Percentiles rank a stretch among this genome's conserved stretches.
Evolutionary conservation across 1,140 invertebrate genomes (phyloP).

Genomic region (Holotrichia oblita): DNA sequence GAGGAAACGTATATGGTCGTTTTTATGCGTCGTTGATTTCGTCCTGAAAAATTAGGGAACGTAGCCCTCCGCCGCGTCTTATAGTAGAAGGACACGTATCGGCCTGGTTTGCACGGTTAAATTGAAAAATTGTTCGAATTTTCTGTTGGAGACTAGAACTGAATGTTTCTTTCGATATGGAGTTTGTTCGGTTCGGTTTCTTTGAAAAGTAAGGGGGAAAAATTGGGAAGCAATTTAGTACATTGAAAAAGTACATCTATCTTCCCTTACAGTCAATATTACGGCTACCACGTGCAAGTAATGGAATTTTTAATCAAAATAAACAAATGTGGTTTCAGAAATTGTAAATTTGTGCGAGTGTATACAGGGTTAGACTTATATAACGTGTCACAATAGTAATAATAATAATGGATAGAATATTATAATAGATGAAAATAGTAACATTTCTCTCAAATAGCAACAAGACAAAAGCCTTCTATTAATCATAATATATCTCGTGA

Average conservation of each 20-base stretch:
- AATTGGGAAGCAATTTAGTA: slow-evolving; percentile 6
- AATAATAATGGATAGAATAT: too few relatives aligned
- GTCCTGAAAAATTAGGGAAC: slow-evolving; percentile 33
- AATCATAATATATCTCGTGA: too few relatives aligned
- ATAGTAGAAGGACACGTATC: not conserved
- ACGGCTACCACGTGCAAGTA: not conserved
- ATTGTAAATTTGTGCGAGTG: too few relatives aligned
- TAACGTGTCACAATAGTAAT: too few relatives aligned
- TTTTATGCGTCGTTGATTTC: slow-evolving; percentile 35
- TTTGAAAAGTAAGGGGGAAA: not conserved
- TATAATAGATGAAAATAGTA: too few relatives aligned
- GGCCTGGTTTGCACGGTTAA: slow-evolving; percentile 19
- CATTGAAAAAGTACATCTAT: not conserved
- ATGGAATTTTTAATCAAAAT: too few relatives aligned
- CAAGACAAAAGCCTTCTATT: too few relatives aligned
- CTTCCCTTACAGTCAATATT: not conserved
- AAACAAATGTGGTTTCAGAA: too few relatives aligned
- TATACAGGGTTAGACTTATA: too few relatives aligned
- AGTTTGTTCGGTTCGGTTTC: not conserved
- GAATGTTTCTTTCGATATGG: slow-evolving; percentile 23
- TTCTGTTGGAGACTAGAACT: slow-evolving; percentile 16
- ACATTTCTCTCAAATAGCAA: too few relatives aligned
- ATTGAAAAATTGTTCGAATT: slow-evolving; percentile 37
- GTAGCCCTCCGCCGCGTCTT: not conserved
- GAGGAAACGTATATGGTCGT: slow-evolving; percentile 27